Conservation (phyloP, 2,113 vertebrate genomes). For the Megaceryle maxima region DNA sequence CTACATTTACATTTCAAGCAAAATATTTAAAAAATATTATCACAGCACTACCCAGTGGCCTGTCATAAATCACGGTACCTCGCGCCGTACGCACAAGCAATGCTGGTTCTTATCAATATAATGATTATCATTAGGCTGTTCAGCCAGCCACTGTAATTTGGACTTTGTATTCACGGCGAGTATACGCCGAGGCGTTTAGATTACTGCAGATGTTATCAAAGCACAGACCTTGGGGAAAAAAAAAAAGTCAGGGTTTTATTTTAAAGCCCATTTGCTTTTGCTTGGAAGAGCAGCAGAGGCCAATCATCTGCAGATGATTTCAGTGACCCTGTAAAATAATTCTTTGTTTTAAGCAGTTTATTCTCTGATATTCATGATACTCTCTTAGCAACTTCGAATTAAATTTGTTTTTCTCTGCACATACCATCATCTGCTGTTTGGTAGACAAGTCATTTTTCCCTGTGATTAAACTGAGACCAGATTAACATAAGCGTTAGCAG, state of each 20-base stretch:
- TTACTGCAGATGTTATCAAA: constrained; percentile 42
- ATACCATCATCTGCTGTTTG: constrained; percentile 13
- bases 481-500: constrained; percentile 1
- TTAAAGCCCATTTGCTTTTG: constrained; percentile 1
- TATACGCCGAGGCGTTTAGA: not conserved
- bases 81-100: not conserved
- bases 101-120: not conserved
- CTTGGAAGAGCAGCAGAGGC: not conserved
- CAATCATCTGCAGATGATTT: constrained; percentile 11
- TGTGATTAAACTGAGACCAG: constrained; percentile 21
- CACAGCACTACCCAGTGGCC: not conserved
- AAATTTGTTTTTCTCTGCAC: not conserved
- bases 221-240: not conserved
- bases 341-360: not conserved
- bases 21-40: not conserved
- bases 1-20: not conserved
- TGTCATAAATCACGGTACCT: not conserved
- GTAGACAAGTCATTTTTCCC: not conserved
- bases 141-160: not conserved
- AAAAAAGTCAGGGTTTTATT: not conserved
- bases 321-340: constrained; percentile 1
- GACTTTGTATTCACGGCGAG: not conserved
- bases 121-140: not conserved
- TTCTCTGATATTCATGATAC: constrained; percentile 25
- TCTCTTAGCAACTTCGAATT: constrained; percentile 5